Evolutionary conservation across 2,113 vertebrate genomes (phyloP).

Genomic region (Plecotus auritus): DNA sequence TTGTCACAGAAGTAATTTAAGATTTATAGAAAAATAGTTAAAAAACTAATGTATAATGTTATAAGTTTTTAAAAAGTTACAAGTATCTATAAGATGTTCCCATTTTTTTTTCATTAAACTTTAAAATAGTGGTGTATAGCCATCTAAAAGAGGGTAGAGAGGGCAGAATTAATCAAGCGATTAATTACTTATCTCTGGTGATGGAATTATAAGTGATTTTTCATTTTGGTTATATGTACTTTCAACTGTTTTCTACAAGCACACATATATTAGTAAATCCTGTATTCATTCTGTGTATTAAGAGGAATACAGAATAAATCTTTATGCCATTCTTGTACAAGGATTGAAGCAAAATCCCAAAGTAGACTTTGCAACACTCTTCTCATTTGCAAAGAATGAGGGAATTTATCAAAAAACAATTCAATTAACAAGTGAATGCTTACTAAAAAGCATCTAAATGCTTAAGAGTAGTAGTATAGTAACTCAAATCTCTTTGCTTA

Average conservation of each 20-base stretch:
- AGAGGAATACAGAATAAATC: neutral
- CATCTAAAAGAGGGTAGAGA: neutral
- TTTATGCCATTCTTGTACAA: neutral
- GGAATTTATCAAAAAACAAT: neutral
- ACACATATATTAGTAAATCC: conserved; percentile 1
- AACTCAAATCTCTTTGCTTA: neutral
- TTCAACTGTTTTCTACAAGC: neutral
- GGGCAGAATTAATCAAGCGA: neutral
- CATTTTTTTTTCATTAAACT: neutral
- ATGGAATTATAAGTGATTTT: neutral
- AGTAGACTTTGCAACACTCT: neutral
- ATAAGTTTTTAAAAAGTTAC: neutral
- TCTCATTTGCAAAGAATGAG: conserved; percentile 10
- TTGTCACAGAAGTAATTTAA: neutral
- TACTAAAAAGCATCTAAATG: neutral
- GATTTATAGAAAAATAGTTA: neutral
- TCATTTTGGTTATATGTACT: neutral
- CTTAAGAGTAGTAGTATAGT: neutral
- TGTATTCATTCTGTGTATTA: neutral
- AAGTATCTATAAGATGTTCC: neutral
- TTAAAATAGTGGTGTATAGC: neutral
- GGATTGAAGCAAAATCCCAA: neutral
- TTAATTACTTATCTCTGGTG: neutral
- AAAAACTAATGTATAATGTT: neutral
- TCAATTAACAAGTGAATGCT: neutral